Evolutionary conservation across 2,888 invertebrate genomes (phyloP), one percentile per base, ranked within the genome.

Genomic region (Pharmacophagus antenor): DNA sequence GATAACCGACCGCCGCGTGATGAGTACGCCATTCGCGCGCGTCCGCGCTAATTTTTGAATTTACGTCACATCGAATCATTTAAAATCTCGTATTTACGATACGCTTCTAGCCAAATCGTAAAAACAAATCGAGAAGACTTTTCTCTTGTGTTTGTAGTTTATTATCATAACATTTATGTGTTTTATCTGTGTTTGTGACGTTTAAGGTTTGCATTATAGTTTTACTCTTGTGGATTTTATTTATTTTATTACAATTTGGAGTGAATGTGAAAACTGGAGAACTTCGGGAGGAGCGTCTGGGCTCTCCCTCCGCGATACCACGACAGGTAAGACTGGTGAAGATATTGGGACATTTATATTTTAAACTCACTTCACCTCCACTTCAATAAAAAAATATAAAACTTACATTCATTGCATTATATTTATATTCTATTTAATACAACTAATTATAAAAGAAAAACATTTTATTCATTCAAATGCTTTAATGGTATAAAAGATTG

Each of bases 201-300:
- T 61, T 21, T 51, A 37, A 37, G 50, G 50, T 22, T 23, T 49
- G 42, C 44, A 27, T 48, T 31, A 18, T 21, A 27, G 21, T 20
- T 23, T 49, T 21, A 8, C 21, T 31, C 31, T 52, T 56, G 61
- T 56, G 37, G 37, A 37, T 37, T 8, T 37, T 51, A 54, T 56
- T 61, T 56, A 8, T 37, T 56, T 53, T 65, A 61, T 62, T 65
- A 63, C 61, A 62, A 70, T 65, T 64, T 68, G 74, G 66, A 74
- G 79, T 80, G 79, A 70, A 74, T 80, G 85, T 83, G 83, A 83
- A 79, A 79, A 78, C 74, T 79, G 77, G 77, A 78, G 76, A 76
- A 71, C 65, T 70, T 72, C 79, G 80, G 79, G 76, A 79, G 79
- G 77, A 78, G 77, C 82, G 79, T 82, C 80, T 80, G 74, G 64